Evolutionary conservation across 2,113 vertebrate genomes (phyloP), one percentile per base, ranked within the genome.

Genomic region (Malurus elegans): DNA sequence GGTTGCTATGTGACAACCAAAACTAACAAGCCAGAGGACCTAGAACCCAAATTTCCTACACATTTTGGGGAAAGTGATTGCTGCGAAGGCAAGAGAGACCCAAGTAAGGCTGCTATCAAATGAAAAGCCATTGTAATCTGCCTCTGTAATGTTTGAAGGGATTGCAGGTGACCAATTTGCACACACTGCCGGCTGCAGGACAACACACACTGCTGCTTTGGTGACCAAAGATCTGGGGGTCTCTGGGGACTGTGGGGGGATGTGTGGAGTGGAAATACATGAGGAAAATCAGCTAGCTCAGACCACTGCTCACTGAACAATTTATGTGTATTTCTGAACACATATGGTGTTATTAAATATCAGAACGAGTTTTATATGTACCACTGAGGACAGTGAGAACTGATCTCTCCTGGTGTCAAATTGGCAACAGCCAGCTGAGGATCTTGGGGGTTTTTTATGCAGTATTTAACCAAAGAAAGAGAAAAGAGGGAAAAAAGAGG

Each of bases 231-330:
- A 36, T 3, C 21, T 1, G 8, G 6, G 18, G n/a, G 4, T 65
- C 24, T 34, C 51, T 53, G 40, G 25, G 19, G 6, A 10, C 8
- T 23, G 4, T n/a, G 26, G 26, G 78, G 9, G 12, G 9, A 50
- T 0, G 0, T 0, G 0, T 65, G 21, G 47, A 65, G 18, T 65
- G 17, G 12, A 45, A 86, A 31, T 9, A 14, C 19, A 32, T 3
- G 19, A 19, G 8, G 3, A 32, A 66, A 62, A 21, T 24, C 50
- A 62, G 8, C 6, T 36, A 26, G 29, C 19, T 84, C 8, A 32
- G 44, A 23, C 45, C 24, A 12, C 53, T 60, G 23, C 23, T 82
- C 47, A 45, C 9, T 38, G 45, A 53, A 34, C 4, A 50, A 25
- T 53, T 61, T 54, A 13, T 69, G 11, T n/a, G 18, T 44, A 1